A percentile compares a stretch with the other conserved stretches of the same genome.
phyloP scores from a whole-genome alignment of 2,888 invertebrate genomes.

The Cryptocephalus primarius region DNA sequence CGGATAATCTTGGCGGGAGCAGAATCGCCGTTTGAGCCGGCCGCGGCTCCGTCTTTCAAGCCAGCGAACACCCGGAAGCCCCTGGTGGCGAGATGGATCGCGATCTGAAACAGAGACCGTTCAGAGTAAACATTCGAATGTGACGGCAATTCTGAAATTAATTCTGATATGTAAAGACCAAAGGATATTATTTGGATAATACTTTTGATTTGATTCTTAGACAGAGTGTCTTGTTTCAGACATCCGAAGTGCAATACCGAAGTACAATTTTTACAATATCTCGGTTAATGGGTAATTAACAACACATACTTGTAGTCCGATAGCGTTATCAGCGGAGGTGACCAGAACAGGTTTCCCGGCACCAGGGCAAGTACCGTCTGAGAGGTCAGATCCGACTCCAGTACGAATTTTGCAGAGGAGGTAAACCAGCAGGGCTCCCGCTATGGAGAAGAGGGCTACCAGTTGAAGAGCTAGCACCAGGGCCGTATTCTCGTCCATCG shows the following conservation, averaged over 20 bases:
- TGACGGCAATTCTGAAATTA: no score
- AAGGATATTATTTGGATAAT: no score
- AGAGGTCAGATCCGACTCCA: constrained; percentile 33
- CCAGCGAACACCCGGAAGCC: constrained; percentile 75
- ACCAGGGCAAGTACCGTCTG: constrained; percentile 40
- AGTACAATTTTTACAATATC: no score
- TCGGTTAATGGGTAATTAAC: no score
- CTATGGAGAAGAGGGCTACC: constrained; percentile 70
- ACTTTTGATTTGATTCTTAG: no score
- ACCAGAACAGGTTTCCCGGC: constrained; percentile 65
- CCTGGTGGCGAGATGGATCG: constrained; percentile 57
- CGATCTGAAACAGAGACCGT: constrained; percentile 39
- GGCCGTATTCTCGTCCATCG: constrained; percentile 73
- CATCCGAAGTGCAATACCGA: no score
- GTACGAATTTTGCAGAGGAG: constrained; percentile 63
- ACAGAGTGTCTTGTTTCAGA: no score
- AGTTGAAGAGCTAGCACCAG: constrained; percentile 69
- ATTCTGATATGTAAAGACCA: no score
- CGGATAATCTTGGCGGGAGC: constrained; percentile 45
- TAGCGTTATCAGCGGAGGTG: constrained; percentile 69
- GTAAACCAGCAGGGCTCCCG: constrained; percentile 70
- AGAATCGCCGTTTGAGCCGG: constrained; percentile 47
- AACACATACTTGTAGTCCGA: constrained; percentile 58
- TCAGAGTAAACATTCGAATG: no score
- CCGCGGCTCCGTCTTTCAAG: constrained; percentile 42